phyloP scores from a whole-genome alignment of 2,113 vertebrate genomes.

The Ophthalmolycus amberensis region DNA sequence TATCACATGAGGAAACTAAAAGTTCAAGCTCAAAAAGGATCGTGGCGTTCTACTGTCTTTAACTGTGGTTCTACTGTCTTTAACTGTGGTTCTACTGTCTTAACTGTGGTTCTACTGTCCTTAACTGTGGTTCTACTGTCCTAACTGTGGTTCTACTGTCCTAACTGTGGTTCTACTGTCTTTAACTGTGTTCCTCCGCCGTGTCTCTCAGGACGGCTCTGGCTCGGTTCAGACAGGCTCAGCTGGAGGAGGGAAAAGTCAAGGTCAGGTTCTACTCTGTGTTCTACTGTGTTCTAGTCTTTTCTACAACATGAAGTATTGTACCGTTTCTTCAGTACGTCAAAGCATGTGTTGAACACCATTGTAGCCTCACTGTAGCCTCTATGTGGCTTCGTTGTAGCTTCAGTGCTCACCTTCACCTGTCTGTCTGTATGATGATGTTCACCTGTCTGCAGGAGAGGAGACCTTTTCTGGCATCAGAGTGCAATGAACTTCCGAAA shows the following conservation, averaged over 20 bases:
- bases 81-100: too few species aligned
- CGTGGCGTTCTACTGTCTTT: too few species aligned
- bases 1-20: too few species aligned
- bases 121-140: too few species aligned
- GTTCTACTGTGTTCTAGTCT: not conserved
- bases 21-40: too few species aligned
- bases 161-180: not conserved
- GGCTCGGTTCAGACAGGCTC: slow-evolving; percentile 96
- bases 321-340: not conserved
- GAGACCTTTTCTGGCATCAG: slow-evolving; percentile 95
- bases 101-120: too few species aligned
- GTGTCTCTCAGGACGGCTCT: slow-evolving; percentile 90
- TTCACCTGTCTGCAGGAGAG: slow-evolving; percentile 84
- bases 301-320: not conserved
- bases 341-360: not conserved
- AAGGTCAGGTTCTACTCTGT: slow-evolving; percentile 84
- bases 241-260: slow-evolving; percentile 95
- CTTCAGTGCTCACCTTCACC: not conserved
- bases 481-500: slow-evolving; percentile 95
- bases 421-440: slow-evolving; percentile 6
- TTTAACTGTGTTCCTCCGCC: not conserved
- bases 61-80: not conserved
- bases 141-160: not conserved
- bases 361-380: not conserved
- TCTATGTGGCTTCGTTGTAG: not conserved